phyloP scores from a whole-genome alignment of 2,113 vertebrate species.

The Felis catus region DNA sequence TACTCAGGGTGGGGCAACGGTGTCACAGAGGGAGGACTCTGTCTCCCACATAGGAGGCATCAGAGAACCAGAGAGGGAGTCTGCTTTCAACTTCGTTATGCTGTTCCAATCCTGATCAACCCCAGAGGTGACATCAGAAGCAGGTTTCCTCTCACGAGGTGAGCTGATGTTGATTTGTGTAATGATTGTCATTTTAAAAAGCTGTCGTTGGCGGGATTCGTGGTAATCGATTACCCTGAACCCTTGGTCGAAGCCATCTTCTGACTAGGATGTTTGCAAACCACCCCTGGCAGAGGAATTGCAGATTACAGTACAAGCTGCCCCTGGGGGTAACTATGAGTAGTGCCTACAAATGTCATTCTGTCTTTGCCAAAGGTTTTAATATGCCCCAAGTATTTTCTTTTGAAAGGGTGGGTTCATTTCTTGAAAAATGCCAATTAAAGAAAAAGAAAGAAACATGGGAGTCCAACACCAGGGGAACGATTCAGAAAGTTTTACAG shows the following conservation, averaged over 20 bases:
- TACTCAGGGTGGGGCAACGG: background rate
- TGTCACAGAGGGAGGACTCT: background rate
- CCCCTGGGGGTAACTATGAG: background rate
- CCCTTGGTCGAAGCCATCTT: background rate
- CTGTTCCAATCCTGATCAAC: background rate
- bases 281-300: background rate
- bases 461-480: background rate
- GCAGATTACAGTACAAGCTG: background rate
- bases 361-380: background rate
- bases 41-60: background rate
- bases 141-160: background rate
- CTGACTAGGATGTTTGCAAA: background rate
- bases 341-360: background rate
- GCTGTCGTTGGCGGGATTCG: background rate
- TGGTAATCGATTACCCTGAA: background rate
- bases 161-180: background rate
- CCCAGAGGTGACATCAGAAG: background rate
- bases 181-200: background rate
- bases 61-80: background rate
- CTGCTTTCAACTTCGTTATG: background rate
- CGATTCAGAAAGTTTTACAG: background rate
- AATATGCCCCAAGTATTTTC: background rate
- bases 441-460: background rate
- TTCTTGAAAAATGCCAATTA: background rate
- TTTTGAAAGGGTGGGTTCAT: background rate